Evolutionary conservation across 2,888 invertebrate genomes (phyloP).

Genomic region (Hanleya hanleyi): DNA sequence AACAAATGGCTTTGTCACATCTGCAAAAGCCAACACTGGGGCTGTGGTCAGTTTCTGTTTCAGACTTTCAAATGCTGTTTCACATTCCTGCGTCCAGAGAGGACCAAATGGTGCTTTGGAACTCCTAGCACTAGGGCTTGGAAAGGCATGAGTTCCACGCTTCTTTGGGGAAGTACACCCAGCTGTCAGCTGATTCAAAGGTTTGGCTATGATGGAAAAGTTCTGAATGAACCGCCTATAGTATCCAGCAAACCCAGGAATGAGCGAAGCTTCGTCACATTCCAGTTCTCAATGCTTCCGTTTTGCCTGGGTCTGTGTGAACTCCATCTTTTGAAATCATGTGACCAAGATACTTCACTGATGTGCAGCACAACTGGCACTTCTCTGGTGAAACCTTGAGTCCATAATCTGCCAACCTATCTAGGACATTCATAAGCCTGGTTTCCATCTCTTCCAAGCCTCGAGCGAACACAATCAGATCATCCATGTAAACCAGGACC

Average conservation of each 20-base stretch:
- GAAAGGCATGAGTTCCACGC: not conserved
- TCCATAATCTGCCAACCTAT: constrained; percentile 3
- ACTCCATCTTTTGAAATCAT: not conserved
- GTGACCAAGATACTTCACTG: constrained; percentile 15
- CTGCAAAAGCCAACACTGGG: constrained; percentile 28
- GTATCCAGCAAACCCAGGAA: not conserved
- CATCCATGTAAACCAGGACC: constrained; percentile 16
- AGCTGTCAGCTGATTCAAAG: not conserved
- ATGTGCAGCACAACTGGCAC: constrained; percentile 1
- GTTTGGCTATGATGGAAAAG: not conserved
- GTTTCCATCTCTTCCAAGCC: not conserved
- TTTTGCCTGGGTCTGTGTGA: not conserved
- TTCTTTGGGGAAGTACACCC: not conserved
- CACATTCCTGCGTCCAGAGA: constrained; percentile 14
- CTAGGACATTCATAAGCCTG: constrained; percentile 8
- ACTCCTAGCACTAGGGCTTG: not conserved
- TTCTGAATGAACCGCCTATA: constrained; percentile 3
- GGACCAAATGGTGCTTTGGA: constrained; percentile 1
- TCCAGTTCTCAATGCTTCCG: constrained; percentile 4
- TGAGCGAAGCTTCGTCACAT: not conserved
- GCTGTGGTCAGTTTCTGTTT: constrained; percentile 6
- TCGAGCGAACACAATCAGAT: constrained; percentile 11
- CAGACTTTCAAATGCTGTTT: constrained; percentile 25
- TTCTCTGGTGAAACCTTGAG: constrained; percentile 1
- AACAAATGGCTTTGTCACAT: constrained; percentile 25